Evolutionary conservation across 2,797 vertebrate species (phyloP).

Genomic region (Okamejei kenojei): DNA sequence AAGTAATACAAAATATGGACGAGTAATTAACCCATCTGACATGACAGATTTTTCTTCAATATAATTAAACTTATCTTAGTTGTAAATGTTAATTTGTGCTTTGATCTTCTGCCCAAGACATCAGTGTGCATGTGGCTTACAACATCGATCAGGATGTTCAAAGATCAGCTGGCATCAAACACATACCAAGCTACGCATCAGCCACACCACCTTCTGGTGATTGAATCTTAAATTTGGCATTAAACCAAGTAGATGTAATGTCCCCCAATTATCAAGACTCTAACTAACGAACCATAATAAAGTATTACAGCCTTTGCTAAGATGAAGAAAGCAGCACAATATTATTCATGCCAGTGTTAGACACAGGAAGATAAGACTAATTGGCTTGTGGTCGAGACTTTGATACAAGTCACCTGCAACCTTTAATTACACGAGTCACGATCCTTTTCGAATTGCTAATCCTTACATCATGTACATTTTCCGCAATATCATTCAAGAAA

Average conservation of each 20-base stretch:
- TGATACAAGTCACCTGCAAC: neutral
- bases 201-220: neutral
- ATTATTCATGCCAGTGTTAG: neutral
- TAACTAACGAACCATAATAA: neutral
- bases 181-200: neutral
- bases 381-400: neutral
- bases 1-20: neutral
- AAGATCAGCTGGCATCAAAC: slow-evolving; percentile 14
- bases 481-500: neutral
- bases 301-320: neutral
- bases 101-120: neutral
- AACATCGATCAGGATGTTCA: neutral
- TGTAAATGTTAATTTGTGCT: slow-evolving; percentile 9
- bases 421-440: neutral
- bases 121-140: neutral
- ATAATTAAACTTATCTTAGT: neutral
- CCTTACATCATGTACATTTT: neutral
- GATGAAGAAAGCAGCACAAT: no score
- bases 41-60: neutral
- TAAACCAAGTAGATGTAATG: neutral
- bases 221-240: neutral
- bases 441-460: neutral
- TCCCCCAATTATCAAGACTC: neutral
- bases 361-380: neutral
- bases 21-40: neutral